These are phyloP conservation scores for Orcinus orca DNA, from an alignment of 2,113 vertebrate species.

Conservation along the genomic window DNA sequence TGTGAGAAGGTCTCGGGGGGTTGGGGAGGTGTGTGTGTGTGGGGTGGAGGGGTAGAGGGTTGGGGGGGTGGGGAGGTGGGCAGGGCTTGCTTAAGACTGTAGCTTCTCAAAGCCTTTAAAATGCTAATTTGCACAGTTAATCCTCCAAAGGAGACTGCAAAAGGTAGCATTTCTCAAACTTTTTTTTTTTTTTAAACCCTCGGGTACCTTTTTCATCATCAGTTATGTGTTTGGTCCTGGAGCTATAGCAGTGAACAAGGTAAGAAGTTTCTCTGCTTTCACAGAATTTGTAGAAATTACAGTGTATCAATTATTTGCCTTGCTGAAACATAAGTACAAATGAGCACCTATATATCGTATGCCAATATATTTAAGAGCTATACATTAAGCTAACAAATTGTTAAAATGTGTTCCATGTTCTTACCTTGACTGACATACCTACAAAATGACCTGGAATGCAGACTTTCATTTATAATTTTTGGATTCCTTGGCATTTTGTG, in stretches of 20 bases:
- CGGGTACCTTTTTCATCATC: background rate
- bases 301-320: background rate
- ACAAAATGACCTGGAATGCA: background rate
- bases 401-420: background rate
- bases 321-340: background rate
- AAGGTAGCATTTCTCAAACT: background rate
- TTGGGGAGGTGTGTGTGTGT: accelerated
- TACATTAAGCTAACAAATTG: background rate
- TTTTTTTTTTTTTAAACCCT: background rate
- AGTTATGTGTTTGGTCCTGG: background rate
- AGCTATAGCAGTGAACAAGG: background rate
- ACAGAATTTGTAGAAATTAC: background rate
- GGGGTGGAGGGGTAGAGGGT: no score
- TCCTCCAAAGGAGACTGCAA: background rate
- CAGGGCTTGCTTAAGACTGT: background rate
- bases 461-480: background rate
- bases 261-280: background rate
- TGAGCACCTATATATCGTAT: background rate
- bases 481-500: background rate
- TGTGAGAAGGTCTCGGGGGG: background rate
- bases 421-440: background rate
- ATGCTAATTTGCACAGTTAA: background rate
- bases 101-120: background rate
- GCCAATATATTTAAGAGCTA: background rate
- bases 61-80: no score